Base-by-base conservation (phyloP, 2,797 vertebrate genomes). In the Eleutherodactylus coqui region DNA sequence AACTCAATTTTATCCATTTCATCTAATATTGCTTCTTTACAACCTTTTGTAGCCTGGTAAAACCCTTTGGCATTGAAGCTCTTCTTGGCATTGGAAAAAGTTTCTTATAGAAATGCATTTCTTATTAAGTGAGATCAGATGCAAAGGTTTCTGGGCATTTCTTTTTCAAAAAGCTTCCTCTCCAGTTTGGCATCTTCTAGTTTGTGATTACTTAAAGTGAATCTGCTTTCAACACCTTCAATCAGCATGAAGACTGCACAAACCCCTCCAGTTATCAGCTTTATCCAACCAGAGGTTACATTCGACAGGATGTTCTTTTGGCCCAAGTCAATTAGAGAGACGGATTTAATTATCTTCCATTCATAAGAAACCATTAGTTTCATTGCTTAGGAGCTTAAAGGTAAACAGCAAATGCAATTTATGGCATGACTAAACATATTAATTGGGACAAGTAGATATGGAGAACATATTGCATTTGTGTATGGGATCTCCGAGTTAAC, bases 151-250 rank as follows among this genome's bases (percentile, higher is more conserved):
- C 34, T 55, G 49, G 51, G 32, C 75, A 75, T 75, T 76, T 55
- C 21, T 36, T 67, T 29, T 55, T 6, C 49, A 24, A 11, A 76
- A 51, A 21, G 75, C 29, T 77, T 77, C 27, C 51, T 77, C 19
- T 53, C 7, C 21, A 51, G 27, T 51, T 80, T 80, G 45, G 79
- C 27, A 45, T 82, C 79, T 34, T 51, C n/a, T 58, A 19, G 24
- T 82, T 67, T 84, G 29, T 60, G 62, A 47, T 62, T 64, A 29
- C 43, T 49, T 76, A 76, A 49, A 64, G 19, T 64, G 51, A 51
- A 51, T 24, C 45, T 38, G 80, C 82, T 51, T 76, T 84, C 58
- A 83, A 47, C 82, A 76, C 72, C 73, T 84, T 11, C 17, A 75
- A n/a, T 53, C 24, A 53, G 17, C 27, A n/a, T 29, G 19, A 34